These are phyloP conservation scores for Anoplophora glabripennis DNA, from an alignment of 1,140 invertebrate species.

Conservation along the genomic window DNA sequence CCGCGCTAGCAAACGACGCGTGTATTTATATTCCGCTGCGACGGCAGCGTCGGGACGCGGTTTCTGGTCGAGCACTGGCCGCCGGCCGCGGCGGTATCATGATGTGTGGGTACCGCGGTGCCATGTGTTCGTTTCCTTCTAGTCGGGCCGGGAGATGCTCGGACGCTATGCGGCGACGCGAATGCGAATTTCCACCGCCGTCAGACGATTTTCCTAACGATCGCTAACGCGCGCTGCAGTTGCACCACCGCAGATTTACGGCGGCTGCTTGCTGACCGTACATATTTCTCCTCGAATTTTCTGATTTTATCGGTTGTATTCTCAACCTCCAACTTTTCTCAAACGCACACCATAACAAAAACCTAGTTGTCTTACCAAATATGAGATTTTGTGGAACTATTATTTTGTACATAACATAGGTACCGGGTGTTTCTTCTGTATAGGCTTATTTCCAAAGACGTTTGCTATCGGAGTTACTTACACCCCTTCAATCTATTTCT, in stretches of 20 bases:
- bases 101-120: conserved; percentile 3
- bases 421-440: too few species aligned
- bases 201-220: conserved; percentile 18
- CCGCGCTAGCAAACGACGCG: conserved; percentile 1
- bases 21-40: conserved; percentile 11
- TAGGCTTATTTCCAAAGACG: too few species aligned
- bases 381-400: too few species aligned
- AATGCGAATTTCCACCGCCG: conserved; percentile 10
- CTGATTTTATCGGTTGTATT: too few species aligned
- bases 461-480: too few species aligned
- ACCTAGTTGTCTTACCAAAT: too few species aligned
- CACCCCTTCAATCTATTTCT: too few species aligned
- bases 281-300: too few species aligned
- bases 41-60: not conserved
- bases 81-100: conserved; percentile 5
- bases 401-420: too few species aligned
- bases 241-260: conserved; percentile 14
- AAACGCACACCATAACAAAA: too few species aligned
- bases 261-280: not conserved
- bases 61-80: not conserved
- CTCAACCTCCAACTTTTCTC: too few species aligned
- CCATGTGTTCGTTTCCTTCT: conserved; percentile 14
- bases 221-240: conserved; percentile 7
- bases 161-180: not conserved
- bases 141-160: not conserved